Percentiles rank a stretch among this genome's conserved stretches.
Evolutionary conservation across 2,113 vertebrate species (phyloP).

Genomic region (Orientallactaga bullata): DNA sequence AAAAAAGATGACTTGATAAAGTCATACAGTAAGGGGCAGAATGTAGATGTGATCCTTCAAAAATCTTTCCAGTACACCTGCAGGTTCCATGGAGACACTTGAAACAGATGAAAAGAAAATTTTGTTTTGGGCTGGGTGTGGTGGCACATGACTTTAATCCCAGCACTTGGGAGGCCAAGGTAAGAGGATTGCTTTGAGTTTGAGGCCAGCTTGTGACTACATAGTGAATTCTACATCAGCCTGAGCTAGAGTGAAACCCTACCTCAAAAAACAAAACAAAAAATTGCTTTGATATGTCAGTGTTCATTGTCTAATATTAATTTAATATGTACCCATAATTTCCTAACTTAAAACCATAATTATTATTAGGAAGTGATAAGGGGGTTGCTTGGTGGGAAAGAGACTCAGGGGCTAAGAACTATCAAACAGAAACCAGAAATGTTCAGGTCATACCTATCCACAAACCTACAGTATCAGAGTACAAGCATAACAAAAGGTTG

Average conservation of each 20-base stretch:
- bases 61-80: not conserved
- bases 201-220: too few relatives aligned
- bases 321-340: not conserved
- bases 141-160: too few relatives aligned
- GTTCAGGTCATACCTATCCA: not conserved
- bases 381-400: not conserved
- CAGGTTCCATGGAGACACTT: not conserved
- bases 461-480: not conserved
- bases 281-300: not conserved
- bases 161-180: too few relatives aligned
- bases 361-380: not conserved
- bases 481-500: slow-evolving; percentile 46
- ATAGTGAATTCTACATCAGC: too few relatives aligned
- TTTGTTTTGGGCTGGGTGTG: not conserved
- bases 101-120: not conserved
- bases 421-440: not conserved
- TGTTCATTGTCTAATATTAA: not conserved
- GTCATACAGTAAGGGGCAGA: not conserved
- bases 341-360: slow-evolving; percentile 23
- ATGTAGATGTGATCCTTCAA: not conserved
- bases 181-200: too few relatives aligned
- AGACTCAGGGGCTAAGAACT: not conserved
- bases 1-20: slow-evolving; percentile 20
- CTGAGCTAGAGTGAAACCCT: too few relatives aligned
- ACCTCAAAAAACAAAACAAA: too few relatives aligned